Evolutionary conservation across 2,888 invertebrate genomes (phyloP).

Genomic region (Caenorhabditis panamensis): DNA sequence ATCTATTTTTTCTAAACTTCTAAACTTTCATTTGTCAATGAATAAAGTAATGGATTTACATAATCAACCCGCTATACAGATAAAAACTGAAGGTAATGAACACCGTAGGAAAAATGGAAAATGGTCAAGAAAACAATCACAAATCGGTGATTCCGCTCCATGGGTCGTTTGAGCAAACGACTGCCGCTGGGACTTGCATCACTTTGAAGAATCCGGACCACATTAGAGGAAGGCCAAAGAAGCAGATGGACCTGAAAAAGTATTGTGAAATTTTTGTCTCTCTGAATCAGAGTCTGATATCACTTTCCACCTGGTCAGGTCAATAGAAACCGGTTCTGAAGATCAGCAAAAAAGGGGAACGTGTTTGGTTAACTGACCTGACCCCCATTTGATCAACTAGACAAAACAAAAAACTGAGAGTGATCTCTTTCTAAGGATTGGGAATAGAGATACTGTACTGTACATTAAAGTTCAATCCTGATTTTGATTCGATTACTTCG

Average conservation of each 20-base stretch:
- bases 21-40: too few relatives aligned
- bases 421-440: background rate
- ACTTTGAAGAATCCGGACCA: slow-evolving; percentile 71
- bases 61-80: slow-evolving; percentile 49
- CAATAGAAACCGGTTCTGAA: background rate
- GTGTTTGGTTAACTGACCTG: background rate
- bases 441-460: too few relatives aligned
- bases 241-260: slow-evolving; percentile 68
- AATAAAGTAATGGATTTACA: too few relatives aligned
- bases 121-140: slow-evolving; percentile 19
- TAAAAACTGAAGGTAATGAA: slow-evolving; percentile 28
- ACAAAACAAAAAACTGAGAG: too few relatives aligned
- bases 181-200: slow-evolving; percentile 60
- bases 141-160: slow-evolving; percentile 71
- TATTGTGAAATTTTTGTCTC: background rate
- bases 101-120: slow-evolving; percentile 37
- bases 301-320: too few relatives aligned
- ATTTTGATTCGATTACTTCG: slow-evolving; percentile 1
- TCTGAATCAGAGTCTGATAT: too few relatives aligned
- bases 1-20: too few relatives aligned
- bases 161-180: slow-evolving; percentile 64
- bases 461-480: too few relatives aligned
- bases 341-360: background rate
- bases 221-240: slow-evolving; percentile 68
- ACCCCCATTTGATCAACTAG: background rate